phyloP scores from a whole-genome alignment of 2,113 vertebrate genomes.

The Isichthys henryi region DNA sequence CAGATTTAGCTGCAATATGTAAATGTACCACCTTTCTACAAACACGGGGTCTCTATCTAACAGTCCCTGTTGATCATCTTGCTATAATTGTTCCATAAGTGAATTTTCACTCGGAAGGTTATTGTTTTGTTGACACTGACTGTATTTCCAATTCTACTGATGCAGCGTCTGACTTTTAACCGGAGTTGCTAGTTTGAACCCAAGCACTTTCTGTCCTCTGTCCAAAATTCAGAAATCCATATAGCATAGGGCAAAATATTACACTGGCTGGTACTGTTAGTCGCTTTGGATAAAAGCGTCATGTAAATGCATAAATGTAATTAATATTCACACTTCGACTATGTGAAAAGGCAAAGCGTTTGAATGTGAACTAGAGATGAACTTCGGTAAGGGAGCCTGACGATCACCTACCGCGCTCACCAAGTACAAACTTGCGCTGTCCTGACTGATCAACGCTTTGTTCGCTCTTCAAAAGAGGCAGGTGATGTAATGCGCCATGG shows the following conservation, averaged over 20 bases:
- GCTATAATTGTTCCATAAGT: neutral
- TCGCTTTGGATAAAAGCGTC: neutral
- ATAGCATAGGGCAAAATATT: neutral
- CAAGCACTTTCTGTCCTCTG: neutral
- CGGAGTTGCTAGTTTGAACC: neutral
- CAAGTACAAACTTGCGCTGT: neutral
- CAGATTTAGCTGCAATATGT: neutral
- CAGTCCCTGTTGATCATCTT: neutral
- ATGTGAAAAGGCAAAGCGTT: neutral
- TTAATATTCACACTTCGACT: neutral
- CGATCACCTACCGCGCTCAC: neutral
- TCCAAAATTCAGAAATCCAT: neutral
- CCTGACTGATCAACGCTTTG: slow-evolving; percentile 7
- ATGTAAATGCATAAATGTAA: neutral
- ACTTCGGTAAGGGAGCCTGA: neutral
- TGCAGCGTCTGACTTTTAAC: neutral
- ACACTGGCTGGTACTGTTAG: neutral
- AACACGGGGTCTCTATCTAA: neutral
- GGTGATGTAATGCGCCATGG: slow-evolving; percentile 6
- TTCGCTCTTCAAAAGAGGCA: neutral
- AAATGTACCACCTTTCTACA: neutral
- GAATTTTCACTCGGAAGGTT: neutral
- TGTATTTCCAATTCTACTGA: no score
- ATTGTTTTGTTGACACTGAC: neutral
- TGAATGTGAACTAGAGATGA: slow-evolving; percentile 3